A percentile compares a stretch with the other conserved stretches of the same genome.
Evolutionary conservation across 2,113 vertebrate genomes (phyloP).

Genomic region (Gavialis gangeticus): DNA sequence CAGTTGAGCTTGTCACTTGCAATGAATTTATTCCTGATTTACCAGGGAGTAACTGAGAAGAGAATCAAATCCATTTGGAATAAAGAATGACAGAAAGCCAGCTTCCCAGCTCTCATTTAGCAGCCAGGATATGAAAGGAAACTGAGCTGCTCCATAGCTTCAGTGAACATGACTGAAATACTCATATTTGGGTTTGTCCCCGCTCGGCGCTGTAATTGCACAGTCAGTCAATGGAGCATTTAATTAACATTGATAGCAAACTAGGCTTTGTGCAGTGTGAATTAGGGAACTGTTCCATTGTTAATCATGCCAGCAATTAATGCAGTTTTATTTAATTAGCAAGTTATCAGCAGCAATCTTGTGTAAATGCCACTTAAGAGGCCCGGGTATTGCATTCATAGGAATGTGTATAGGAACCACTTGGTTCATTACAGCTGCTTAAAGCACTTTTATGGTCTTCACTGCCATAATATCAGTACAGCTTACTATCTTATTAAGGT

Average conservation of each 20-base stretch:
- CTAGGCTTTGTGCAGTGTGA: neutral
- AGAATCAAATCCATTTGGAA: neutral
- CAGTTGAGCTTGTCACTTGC: neutral
- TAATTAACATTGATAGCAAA: slow-evolving; percentile 37
- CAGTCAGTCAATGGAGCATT: neutral
- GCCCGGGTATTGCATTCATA: neutral
- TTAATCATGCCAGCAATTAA: slow-evolving; percentile 48
- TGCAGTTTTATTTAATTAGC: neutral
- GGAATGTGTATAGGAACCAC: neutral
- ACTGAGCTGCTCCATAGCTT: neutral
- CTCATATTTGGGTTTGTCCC: neutral
- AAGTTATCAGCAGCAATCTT: neutral
- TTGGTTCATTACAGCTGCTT: neutral
- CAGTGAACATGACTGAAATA: neutral
- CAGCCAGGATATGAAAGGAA: neutral
- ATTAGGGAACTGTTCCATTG: neutral
- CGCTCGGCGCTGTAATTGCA: neutral
- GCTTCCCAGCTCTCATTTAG: neutral
- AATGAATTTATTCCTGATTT: neutral
- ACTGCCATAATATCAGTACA: neutral
- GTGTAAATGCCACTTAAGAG: neutral
- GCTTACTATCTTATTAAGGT: neutral
- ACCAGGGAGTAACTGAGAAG: neutral
- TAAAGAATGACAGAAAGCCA: neutral
- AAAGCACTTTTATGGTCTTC: neutral